phyloP scores from a whole-genome alignment of 2,113 vertebrate species.

The Anolis carolinensis region DNA sequence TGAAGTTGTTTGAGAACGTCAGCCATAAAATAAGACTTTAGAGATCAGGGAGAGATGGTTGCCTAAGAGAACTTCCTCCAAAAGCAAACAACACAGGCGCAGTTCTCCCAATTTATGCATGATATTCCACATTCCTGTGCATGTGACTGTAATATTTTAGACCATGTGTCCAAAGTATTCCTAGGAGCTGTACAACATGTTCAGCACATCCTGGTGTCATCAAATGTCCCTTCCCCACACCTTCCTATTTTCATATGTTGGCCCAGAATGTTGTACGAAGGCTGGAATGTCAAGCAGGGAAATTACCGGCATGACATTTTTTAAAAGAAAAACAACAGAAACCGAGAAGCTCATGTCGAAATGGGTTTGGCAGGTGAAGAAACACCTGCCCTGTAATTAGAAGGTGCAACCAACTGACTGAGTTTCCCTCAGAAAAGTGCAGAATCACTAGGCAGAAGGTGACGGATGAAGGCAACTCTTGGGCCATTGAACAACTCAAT shows the following conservation, averaged over 20 bases:
- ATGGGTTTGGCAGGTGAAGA: slow-evolving; percentile 13
- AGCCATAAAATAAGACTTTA: neutral
- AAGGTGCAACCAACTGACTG: neutral
- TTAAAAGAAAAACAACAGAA: slow-evolving; percentile 20
- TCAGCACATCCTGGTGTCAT: neutral
- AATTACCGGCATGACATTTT: neutral
- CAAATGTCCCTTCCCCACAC: neutral
- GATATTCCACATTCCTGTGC: neutral
- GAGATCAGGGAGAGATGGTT: neutral
- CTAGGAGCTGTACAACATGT: neutral
- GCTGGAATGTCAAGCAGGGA: neutral
- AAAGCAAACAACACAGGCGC: neutral
- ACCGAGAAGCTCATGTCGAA: slow-evolving; percentile 34
- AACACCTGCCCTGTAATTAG: slow-evolving; percentile 24
- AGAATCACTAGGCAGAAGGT: neutral
- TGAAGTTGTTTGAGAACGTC: neutral
- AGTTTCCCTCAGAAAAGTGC: neutral
- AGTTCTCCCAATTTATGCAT: neutral
- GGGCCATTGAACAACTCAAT: neutral
- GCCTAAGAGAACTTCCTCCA: neutral
- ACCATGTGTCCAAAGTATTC: neutral
- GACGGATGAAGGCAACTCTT: neutral
- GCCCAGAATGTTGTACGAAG: neutral
- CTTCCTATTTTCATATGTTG: rapidly evolving
- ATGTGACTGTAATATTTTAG: neutral